Base-by-base conservation (phyloP, 2,888 invertebrate species). In the Dynastes tityus region DNA sequence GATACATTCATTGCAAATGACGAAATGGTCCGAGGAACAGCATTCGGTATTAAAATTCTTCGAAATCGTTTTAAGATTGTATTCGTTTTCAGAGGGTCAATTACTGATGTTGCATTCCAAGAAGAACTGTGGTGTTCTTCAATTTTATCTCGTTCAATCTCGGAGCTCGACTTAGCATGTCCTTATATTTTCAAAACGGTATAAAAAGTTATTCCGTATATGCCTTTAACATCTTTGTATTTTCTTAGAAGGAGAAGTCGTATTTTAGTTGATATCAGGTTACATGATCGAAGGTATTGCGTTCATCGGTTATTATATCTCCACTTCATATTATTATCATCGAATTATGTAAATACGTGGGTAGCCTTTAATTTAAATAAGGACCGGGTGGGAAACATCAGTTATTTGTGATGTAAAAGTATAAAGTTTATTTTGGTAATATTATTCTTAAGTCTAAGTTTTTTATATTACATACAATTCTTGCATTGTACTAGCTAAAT, bases 11-110 rank as follows among this genome's bases (percentile, higher is more conserved):
- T 63, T 63, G 73, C 45, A 49, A 74, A 74, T 61, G 61, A 55
- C 32, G 37, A 55, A 71, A 71, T 37, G 71, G 32, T 32, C 32
- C 32, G 40, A 16, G 45, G 37, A 40, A 22, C 61, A 61, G 45
- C 61, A 45, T 61, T 63, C 68, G 29, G 22, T 61, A 74, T 71
- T 78, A 78, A 71, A 68, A 53, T 78, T 78, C 78, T 22, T 32
- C 16, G 78, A 78, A 77, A 70, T 78, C 71, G 45, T 64, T 61
- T 78, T 73, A 29, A 73, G 71, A 73, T 65, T 73, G 64, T 78
- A 73, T 78, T 77, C 77, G 22, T 63, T 78, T 73, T 53, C 65
- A 40, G 63, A 64, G 63, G 70, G 70, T 63, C 73, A 78, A 78
- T 78, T 78, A 73, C 63, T 71, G 67, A 13, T 37, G 78, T 51